Conservation (phyloP, 2,888 invertebrate genomes). For the Drosophila rellima region DNA sequence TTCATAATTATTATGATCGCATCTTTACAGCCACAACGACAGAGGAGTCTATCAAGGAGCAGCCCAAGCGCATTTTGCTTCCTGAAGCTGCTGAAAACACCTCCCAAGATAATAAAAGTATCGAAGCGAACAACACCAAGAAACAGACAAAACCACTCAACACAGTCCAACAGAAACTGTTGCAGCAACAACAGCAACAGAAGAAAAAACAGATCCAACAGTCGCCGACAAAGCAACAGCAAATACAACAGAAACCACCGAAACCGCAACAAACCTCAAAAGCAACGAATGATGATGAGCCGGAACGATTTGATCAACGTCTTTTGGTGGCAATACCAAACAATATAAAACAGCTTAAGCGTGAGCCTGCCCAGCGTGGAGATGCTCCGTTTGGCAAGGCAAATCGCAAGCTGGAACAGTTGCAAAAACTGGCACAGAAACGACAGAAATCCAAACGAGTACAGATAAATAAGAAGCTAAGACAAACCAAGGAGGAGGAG, state of each 20-base stretch:
- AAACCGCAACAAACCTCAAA: slow-evolving; percentile 28
- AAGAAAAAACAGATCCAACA: slow-evolving; percentile 39
- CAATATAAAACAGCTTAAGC: slow-evolving; percentile 39
- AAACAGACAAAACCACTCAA: slow-evolving; percentile 13
- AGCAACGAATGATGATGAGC: slow-evolving; percentile 41
- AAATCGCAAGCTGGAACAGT: slow-evolving; percentile 73
- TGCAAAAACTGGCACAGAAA: slow-evolving; percentile 73
- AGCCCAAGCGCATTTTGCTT: slow-evolving; percentile 14
- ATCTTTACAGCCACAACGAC: slow-evolving; percentile 7
- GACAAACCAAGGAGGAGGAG: slow-evolving; percentile 7
- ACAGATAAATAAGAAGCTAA: slow-evolving; percentile 54
- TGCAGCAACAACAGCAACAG: slow-evolving; percentile 25
- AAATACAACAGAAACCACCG: slow-evolving; percentile 24
- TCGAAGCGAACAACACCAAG: slow-evolving; percentile 10
- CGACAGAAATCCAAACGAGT: slow-evolving; percentile 77
- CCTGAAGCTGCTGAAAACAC: slow-evolving; percentile 9
- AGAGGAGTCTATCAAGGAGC: background rate
- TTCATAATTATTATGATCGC: background rate
- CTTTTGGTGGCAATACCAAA: slow-evolving; percentile 64
- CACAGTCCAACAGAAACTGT: slow-evolving; percentile 13
- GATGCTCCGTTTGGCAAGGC: slow-evolving; percentile 73
- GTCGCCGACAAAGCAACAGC: slow-evolving; percentile 29
- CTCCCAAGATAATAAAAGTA: slow-evolving; percentile 12
- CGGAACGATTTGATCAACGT: slow-evolving; percentile 67
- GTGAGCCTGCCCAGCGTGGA: slow-evolving; percentile 15